Evolutionary conservation across 2,797 vertebrate species (phyloP), one percentile per base, ranked within the genome.

Genomic region (Perdix hodgsoniae): DNA sequence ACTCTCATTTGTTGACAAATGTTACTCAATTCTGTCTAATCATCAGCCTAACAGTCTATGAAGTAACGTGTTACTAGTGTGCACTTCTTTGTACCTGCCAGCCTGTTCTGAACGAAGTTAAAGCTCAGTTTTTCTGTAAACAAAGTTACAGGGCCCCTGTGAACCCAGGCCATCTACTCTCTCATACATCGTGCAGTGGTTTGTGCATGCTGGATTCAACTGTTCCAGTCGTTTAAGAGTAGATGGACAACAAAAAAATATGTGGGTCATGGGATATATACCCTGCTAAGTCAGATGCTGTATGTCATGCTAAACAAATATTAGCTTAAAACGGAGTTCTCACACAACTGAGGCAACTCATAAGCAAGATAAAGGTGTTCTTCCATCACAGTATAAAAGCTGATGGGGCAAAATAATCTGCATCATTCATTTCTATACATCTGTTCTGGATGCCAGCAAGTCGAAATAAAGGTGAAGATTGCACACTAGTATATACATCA

Each of bases 11-110:
- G 83, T 95, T 95, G 79, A 95, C 94, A 82, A 61, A 85, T 10
- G 67, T 97, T 96, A 88, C 93, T 59, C 91, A 96, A 94, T 77
- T 85, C 88, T 86, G 47, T 76, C 66, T 95, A 86, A 91, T 91
- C 95, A 92, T 93, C 75, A 93, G 82, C 70, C 83, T 72, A 92
- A 86, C 72, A 88, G 81, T 89, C 75, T 65, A 24, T 83, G 74
- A 91, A 64, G 83, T 88, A 94, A 96, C 75, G 12, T 80, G 49
- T 63, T 88, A 79, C 74, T 22, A 76, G 61, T 5, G 17, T 21
- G 27, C 23, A 3, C 17, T 70, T 63, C 61, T 90, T 45, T 35
- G 69, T 59, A 69, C 37, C 50, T 61, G 57, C n/a, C 82, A 91
- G 75, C 22, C 66, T 69, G 66, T 86, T 90, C 86, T 14, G 44